Evolutionary conservation across 2,888 invertebrate genomes (phyloP).

Genomic region (Mythimna impura): DNA sequence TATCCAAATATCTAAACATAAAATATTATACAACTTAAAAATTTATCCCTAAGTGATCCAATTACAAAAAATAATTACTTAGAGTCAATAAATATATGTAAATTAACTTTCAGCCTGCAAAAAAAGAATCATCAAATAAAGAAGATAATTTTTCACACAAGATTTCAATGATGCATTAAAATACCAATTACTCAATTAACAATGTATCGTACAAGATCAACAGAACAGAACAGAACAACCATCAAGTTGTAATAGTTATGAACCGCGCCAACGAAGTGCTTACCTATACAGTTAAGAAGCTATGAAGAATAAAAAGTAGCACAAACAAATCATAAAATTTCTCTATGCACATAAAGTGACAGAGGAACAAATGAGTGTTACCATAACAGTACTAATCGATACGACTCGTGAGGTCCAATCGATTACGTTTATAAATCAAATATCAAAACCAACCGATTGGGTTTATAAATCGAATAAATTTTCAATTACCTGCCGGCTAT

Average conservation of each 20-base stretch:
- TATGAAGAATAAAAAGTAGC: slow-evolving; percentile 32
- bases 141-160: too few species aligned
- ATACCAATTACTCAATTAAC: background rate
- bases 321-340: slow-evolving; percentile 54
- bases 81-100: too few species aligned
- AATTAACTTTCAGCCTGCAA: too few species aligned
- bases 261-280: background rate
- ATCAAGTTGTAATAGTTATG: background rate
- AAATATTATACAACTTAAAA: too few species aligned
- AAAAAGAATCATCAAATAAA: too few species aligned
- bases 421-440: slow-evolving; percentile 72
- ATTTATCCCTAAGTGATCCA: too few species aligned
- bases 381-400: slow-evolving; percentile 64
- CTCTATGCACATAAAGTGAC: slow-evolving; percentile 56
- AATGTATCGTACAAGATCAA: background rate
- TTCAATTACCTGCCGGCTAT: slow-evolving; percentile 64
- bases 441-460: slow-evolving; percentile 61
- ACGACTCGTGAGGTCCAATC: slow-evolving; percentile 66
- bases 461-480: slow-evolving; percentile 74
- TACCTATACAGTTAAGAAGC: background rate
- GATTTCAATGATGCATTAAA: background rate
- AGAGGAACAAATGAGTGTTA: slow-evolving; percentile 64
- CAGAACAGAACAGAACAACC: too few species aligned
- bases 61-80: too few species aligned
- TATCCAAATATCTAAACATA: too few species aligned